phyloP scores from a whole-genome alignment of 2,888 invertebrate species.

The Hirtodrosophila trivittata region DNA sequence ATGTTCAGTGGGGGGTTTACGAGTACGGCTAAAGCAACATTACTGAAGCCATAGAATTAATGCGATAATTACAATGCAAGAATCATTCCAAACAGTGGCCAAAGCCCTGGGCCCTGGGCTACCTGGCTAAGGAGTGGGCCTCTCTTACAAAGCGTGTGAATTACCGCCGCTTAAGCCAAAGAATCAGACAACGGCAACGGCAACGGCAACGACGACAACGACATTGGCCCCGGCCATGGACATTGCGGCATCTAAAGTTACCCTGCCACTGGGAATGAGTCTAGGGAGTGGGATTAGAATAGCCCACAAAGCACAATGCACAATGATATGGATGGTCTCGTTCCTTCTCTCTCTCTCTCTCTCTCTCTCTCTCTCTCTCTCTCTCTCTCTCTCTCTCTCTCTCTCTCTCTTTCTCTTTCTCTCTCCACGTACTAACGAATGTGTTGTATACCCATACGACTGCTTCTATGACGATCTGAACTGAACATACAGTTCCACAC shows the following conservation, averaged over 20 bases:
- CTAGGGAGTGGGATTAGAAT: constrained; percentile 36
- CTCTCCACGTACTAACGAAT: constrained; percentile 46
- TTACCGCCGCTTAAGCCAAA: constrained; percentile 50
- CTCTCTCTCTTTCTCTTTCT: too few species aligned
- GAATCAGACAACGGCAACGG: constrained; percentile 14
- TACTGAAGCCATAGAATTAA: constrained; percentile 75
- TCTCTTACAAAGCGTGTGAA: constrained; percentile 54
- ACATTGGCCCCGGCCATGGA: constrained; percentile 22
- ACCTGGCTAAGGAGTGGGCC: constrained; percentile 10
- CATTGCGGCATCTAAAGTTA: constrained; percentile 48
- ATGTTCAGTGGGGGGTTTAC: constrained; percentile 10
- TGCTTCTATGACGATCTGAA: constrained; percentile 10
- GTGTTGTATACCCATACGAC: constrained; percentile 21
- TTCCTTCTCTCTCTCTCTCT: too few species aligned
- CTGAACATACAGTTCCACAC: constrained; percentile 12
- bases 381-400: too few species aligned
- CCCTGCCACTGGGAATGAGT: constrained; percentile 9
- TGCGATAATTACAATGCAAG: constrained; percentile 76
- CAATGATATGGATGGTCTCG: not conserved
- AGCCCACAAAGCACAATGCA: constrained; percentile 30
- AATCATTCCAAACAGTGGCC: constrained; percentile 57
- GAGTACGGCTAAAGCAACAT: constrained; percentile 9
- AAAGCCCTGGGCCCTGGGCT: constrained; percentile 6
- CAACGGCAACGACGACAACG: constrained; percentile 9
- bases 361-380: too few species aligned